These are phyloP conservation scores for Neoscelio sp. DNA, from an alignment of 2,888 invertebrate genomes.

Conservation along the genomic window DNA sequence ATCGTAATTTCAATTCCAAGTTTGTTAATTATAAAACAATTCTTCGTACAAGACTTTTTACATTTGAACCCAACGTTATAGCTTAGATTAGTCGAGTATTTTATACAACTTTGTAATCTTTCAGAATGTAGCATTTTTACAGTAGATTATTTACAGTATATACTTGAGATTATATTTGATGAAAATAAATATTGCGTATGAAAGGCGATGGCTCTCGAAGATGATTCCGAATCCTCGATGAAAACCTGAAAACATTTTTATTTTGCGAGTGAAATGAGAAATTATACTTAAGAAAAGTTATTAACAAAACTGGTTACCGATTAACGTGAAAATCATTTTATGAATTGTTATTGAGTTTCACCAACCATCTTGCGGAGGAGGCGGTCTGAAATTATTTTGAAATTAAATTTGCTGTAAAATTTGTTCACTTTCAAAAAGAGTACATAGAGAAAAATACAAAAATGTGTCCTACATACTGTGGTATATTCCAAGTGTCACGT, in stretches of 20 bases:
- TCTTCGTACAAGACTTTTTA: too few species aligned
- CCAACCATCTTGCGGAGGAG: constrained; percentile 77
- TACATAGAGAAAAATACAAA: too few species aligned
- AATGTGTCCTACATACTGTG: constrained; percentile 79
- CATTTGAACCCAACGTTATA: background rate
- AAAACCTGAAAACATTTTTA: too few species aligned
- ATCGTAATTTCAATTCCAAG: too few species aligned
- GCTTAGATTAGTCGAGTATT: constrained; percentile 3
- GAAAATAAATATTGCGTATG: constrained; percentile 19
- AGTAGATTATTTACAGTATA: constrained; percentile 18
- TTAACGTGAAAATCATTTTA: too few species aligned
- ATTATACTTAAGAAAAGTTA: too few species aligned
- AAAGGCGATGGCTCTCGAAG: too few species aligned
- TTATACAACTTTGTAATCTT: constrained; percentile 21
- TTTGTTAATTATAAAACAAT: constrained; percentile 7
- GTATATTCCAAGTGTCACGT: constrained; percentile 78
- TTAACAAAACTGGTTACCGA: too few species aligned
- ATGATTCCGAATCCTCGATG: too few species aligned
- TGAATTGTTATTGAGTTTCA: constrained; percentile 66
- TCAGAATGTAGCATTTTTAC: constrained; percentile 3
- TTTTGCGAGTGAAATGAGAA: too few species aligned
- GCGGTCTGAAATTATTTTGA: constrained; percentile 75
- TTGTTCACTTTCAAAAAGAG: constrained; percentile 1
- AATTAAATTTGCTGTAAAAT: constrained; percentile 39
- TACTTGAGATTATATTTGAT: constrained; percentile 1